Evolutionary conservation across 2,113 vertebrate genomes (phyloP).

Genomic region (Scytalopus superciliaris): DNA sequence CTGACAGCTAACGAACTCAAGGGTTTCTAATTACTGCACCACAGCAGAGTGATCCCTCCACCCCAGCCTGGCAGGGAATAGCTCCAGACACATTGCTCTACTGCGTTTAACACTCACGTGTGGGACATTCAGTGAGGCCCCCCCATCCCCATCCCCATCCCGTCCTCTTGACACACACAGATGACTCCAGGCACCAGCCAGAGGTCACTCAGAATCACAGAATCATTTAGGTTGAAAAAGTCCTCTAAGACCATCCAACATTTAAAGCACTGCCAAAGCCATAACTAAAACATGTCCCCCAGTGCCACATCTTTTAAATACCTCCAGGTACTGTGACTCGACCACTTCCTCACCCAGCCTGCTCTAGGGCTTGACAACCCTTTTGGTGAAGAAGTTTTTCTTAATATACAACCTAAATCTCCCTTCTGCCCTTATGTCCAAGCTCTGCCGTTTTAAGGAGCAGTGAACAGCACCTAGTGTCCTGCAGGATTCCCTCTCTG

Average conservation of each 20-base stretch:
- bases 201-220: neutral
- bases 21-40: conserved; percentile 27
- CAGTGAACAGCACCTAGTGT: neutral
- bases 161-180: neutral
- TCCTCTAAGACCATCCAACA: neutral
- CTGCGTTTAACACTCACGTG: neutral
- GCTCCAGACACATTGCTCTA: neutral
- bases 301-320: neutral
- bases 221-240: neutral
- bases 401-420: neutral
- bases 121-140: neutral
- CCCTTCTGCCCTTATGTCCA: accelerated
- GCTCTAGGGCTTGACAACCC: neutral
- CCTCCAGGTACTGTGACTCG: neutral
- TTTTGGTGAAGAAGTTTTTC: neutral
- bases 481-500: neutral
- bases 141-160: neutral
- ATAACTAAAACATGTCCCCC: neutral
- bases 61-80: neutral
- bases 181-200: accelerated
- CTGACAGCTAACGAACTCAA: conserved; percentile 15
- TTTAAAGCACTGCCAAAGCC: neutral
- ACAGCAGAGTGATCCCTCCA: neutral
- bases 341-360: neutral
- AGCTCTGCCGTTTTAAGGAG: neutral